phyloP scores from a whole-genome alignment of 1,140 invertebrate species.

The Coelopa frigida region DNA sequence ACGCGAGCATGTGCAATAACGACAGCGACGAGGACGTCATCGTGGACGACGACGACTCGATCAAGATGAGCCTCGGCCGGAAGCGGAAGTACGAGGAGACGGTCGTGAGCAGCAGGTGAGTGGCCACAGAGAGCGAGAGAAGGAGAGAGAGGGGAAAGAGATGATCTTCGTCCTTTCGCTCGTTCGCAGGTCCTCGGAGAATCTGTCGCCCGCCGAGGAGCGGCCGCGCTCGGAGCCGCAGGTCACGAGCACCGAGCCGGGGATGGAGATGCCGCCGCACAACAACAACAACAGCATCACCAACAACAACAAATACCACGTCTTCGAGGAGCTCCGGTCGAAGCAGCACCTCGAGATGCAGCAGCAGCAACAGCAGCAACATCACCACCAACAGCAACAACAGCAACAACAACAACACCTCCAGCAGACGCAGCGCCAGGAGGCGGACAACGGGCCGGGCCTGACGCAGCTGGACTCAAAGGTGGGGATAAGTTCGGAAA shows the following conservation, averaged over 20 bases:
- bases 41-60: conserved; percentile 40
- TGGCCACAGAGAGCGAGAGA: too few species aligned
- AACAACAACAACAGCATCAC: conserved; percentile 33
- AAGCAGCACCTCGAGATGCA: conserved; percentile 10
- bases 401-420: conserved; percentile 1
- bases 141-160: too few species aligned
- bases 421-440: neutral
- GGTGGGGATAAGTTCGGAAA: conserved; percentile 43
- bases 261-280: conserved; percentile 29
- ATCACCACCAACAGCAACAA: conserved; percentile 1
- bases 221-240: conserved; percentile 39
- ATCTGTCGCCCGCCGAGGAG: conserved; percentile 34
- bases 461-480: conserved; percentile 44
- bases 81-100: conserved; percentile 35
- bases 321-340: conserved; percentile 25
- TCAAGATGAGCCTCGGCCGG: conserved; percentile 23
- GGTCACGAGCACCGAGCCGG: conserved; percentile 38
- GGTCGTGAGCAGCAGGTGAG: conserved; percentile 36
- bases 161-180: neutral
- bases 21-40: conserved; percentile 43
- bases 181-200: conserved; percentile 26
- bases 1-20: conserved; percentile 40
- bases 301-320: conserved; percentile 31
- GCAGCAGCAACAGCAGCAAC: conserved; percentile 21
- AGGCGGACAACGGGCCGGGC: conserved; percentile 23